Evolutionary conservation across 2,888 invertebrate genomes (phyloP).

Genomic region (Papilio elwesi): DNA sequence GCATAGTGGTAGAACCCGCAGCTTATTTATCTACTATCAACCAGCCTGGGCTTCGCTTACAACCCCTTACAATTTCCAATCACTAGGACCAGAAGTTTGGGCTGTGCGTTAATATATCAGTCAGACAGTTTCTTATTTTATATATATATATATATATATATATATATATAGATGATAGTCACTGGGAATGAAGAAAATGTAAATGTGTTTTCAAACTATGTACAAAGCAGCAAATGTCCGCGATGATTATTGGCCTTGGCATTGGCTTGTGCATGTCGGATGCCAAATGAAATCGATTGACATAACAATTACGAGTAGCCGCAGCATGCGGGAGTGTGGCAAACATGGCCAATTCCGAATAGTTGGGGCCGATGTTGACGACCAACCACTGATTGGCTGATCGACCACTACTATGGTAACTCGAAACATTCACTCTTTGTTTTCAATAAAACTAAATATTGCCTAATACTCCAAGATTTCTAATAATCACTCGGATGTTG

Average conservation of each 20-base stretch:
- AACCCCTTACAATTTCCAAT: too few relatives aligned
- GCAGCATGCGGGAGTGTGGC: slow-evolving; percentile 20
- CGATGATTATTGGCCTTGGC: slow-evolving; percentile 17
- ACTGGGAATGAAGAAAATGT: too few relatives aligned
- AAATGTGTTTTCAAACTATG: background rate
- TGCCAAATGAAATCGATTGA: slow-evolving; percentile 16
- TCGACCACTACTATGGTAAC: background rate
- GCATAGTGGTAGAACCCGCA: too few relatives aligned
- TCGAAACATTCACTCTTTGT: background rate
- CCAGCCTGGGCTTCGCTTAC: too few relatives aligned
- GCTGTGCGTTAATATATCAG: too few relatives aligned
- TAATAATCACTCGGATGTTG: too few relatives aligned
- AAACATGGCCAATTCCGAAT: slow-evolving; percentile 14
- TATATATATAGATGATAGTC: too few relatives aligned
- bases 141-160: too few relatives aligned
- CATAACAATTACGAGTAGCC: slow-evolving; percentile 19
- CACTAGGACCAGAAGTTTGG: too few relatives aligned
- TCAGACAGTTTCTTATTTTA: too few relatives aligned
- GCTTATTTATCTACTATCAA: too few relatives aligned
- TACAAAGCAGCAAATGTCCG: background rate
- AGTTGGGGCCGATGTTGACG: background rate
- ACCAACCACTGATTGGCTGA: background rate
- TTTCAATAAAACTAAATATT: background rate
- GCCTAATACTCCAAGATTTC: too few relatives aligned
- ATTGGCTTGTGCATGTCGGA: background rate